Base-by-base conservation (phyloP, 2,113 vertebrate species). In the Riparia riparia region DNA sequence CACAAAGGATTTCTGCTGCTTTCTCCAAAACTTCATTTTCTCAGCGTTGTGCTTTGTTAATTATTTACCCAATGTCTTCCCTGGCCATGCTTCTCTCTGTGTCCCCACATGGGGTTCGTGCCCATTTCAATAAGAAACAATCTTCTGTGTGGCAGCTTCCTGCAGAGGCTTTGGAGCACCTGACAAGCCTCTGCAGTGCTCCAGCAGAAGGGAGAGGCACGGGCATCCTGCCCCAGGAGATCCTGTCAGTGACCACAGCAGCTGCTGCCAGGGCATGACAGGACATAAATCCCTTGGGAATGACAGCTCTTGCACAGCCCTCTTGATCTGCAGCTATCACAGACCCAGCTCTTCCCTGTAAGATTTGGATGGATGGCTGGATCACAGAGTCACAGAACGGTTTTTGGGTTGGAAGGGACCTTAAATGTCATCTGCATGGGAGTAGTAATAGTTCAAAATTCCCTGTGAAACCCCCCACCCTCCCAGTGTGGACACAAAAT, bases 131-230 rank as follows among this genome's bases (percentile, higher is more conserved):
- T 65, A 57, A 85, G 82, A 85, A 74, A 34, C 57, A 50, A 8
- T 80, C 57, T 60, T 50, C 49, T 54, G 39, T 20, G 69, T 82
- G 82, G 63, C 71, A 79, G 86, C 73, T 89, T 95, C 84, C 80
- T 69, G 85, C 84, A 90, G 91, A 64, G 90, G 49, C 63, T 91
- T 86, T 74, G 86, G 80, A 94, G 80, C 57, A 16, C 76, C 86
- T 93, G 87, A 87, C 42, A 77, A 41, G 42, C 51, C 41, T 82
- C 63, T 90, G 19, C 2, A 6, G 73, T 93, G 66, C 65, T 77
- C 60, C 81, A 94, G 63, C 51, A 94, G 92, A 93, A 88, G 69
- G 60, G 54, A 86, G 71, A 50, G 57, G 47, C 73, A 60, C n/a
- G 56, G n/a, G 22, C 54, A 84, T 86, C 77, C 53, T 34, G 80